Base-by-base conservation (phyloP, 2,797 vertebrate genomes). In the Tadarida brasiliensis region DNA sequence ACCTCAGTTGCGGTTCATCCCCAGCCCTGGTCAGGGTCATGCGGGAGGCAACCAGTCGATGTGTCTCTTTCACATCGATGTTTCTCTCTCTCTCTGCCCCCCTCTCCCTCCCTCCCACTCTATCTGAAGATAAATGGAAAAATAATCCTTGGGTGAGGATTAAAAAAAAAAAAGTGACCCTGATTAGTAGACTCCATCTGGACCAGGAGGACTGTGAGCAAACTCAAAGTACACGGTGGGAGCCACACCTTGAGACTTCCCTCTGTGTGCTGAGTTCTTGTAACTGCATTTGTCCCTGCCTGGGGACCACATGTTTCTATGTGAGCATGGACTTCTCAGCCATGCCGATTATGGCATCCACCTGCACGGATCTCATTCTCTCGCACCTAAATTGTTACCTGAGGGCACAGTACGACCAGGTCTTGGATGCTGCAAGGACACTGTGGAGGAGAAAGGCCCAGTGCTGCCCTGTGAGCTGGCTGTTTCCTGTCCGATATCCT, bases 161-260 rank as follows among this genome's bases (percentile, higher is more conserved):
- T 44, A 44, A 44, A 44, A 44, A 44, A 44, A 44, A 44, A 51
- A 28, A 87, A 68, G 11, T 12, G 87, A 35, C 49, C 54, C n/a
- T 1, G 19, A 24, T 30, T 2, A 77, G n/a, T 0, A 14, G 30
- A 39, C 30, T 4, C 8, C 39, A 57, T 0, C 4, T 24, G 68
- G 35, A 10, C 26, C 2, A 16, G 35, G 7, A 51, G 8, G 35
- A 4, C 22, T 26, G 61, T 8, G 81, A n/a, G 28, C 7, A 5
- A 54, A 44, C 30, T 2, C 10, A 11, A 39, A 19, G 11, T 9
- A 4, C 0, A 0, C 0, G 26, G 56, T 4, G 2, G 71, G 61
- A 33, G 7, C 20, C 44, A 24, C 10, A 1, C 17, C 30, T 15
- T 10, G 10, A 17, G 44, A 49, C 47, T 47, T 56, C 71, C 19